These are phyloP conservation scores for Archegozetes longisetosus DNA, from an alignment of 1,140 invertebrate species.

Conservation along the genomic window DNA sequence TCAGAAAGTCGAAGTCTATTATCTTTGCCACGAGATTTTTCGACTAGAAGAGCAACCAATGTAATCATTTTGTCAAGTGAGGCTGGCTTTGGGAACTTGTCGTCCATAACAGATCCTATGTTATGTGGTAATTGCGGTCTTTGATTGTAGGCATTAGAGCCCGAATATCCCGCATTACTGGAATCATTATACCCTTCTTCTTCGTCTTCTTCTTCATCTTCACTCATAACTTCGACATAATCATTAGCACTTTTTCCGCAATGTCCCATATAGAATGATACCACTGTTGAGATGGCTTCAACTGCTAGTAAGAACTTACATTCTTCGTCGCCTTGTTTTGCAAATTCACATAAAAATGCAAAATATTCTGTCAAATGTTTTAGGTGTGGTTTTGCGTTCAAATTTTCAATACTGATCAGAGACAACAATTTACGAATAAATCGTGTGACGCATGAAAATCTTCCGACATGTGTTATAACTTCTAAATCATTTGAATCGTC, in stretches of 20 bases:
- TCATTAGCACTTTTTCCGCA: constrained; percentile 29
- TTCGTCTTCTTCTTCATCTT: constrained; percentile 62
- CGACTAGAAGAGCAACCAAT: constrained; percentile 65
- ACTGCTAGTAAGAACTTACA: constrained; percentile 66
- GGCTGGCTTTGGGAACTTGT: constrained; percentile 48
- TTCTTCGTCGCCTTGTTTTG: constrained; percentile 85
- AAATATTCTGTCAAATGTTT: constrained; percentile 84
- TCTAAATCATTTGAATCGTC: not conserved
- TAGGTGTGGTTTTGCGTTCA: constrained; percentile 52
- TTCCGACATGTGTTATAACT: constrained; percentile 39
- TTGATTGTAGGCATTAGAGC: not conserved
- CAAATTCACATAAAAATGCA: constrained; percentile 74
- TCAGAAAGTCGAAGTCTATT: constrained; percentile 45
- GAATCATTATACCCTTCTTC: constrained; percentile 35
- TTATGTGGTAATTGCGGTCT: not conserved
- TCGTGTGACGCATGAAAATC: constrained; percentile 71
- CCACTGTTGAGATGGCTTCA: constrained; percentile 70
- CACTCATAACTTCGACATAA: constrained; percentile 34
- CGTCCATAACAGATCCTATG: constrained; percentile 7
- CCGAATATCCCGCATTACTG: not conserved
- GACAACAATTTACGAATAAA: constrained; percentile 77
- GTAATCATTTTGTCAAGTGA: constrained; percentile 93
- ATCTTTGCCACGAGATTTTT: constrained; percentile 55
- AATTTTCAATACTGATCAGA: constrained; percentile 40
- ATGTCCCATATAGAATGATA: constrained; percentile 78